Conservation (phyloP, 2,797 vertebrate species). For the Erpetoichthys calabaricus region DNA sequence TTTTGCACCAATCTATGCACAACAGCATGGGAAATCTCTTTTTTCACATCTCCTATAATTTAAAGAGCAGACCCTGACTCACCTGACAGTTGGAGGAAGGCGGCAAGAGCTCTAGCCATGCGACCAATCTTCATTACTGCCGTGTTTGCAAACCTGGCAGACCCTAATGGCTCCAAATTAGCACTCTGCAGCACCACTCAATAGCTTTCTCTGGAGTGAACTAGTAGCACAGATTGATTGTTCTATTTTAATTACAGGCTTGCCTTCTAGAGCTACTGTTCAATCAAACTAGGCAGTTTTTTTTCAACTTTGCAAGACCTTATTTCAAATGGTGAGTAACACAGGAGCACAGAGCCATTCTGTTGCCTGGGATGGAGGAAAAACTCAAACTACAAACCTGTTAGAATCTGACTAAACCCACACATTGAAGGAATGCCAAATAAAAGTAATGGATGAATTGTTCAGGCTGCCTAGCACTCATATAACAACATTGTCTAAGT, state of each 20-base stretch:
- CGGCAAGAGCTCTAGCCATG: conserved; percentile 44
- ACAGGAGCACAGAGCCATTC: no score
- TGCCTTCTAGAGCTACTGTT: conserved; percentile 35
- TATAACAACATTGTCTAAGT: no score
- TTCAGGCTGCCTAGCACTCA: no score
- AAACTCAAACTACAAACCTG: no score
- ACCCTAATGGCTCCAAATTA: conserved; percentile 68
- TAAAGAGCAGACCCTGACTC: neutral
- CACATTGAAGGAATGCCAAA: no score
- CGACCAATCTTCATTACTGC: conserved; percentile 58
- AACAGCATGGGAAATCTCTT: no score
- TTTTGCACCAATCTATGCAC: no score
- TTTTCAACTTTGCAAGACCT: neutral
- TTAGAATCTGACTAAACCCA: no score
- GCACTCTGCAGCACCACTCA: conserved; percentile 52
- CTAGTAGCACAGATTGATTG: conserved; percentile 56
- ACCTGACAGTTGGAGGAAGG: conserved; percentile 39
- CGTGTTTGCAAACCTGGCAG: conserved; percentile 64
- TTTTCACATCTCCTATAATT: no score
- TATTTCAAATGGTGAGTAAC: no score
- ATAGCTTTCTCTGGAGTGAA: conserved; percentile 57
- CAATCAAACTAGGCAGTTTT: conserved; percentile 17
- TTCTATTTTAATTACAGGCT: conserved; percentile 58
- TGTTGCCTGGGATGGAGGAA: no score
- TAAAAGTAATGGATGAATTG: no score